Conservation (phyloP, 2,797 vertebrate species). For the Echeneis naucrates region DNA sequence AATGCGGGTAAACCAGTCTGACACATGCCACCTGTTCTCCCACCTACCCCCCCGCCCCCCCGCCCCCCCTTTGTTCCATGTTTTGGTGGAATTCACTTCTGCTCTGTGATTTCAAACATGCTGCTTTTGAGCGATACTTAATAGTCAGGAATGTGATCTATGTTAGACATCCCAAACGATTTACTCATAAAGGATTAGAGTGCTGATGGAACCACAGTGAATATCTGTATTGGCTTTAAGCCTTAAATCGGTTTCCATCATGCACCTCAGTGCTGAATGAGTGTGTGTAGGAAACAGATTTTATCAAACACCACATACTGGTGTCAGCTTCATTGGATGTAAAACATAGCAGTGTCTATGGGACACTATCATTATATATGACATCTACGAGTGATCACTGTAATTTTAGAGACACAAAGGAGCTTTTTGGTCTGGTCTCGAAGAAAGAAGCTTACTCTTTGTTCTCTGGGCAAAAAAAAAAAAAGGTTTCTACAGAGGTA, state of each 20-base stretch:
- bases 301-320: no score
- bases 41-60: slow-evolving; percentile 69
- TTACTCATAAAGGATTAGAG: not conserved
- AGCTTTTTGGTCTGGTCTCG: not conserved
- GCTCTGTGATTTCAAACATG: not conserved
- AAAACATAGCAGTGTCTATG: not conserved
- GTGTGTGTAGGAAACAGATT: not conserved
- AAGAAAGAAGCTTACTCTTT: not conserved
- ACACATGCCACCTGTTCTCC: slow-evolving; percentile 48
- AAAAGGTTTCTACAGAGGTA: not conserved
- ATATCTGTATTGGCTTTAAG: not conserved
- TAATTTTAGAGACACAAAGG: not conserved
- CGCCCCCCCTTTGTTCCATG: no score
- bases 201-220: not conserved
- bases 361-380: not conserved
- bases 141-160: not conserved
- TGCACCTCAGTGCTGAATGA: no score
- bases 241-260: not conserved
- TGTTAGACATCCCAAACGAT: not conserved
- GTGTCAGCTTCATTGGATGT: not conserved
- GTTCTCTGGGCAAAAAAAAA: no score
- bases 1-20: slow-evolving; percentile 75
- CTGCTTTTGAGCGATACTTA: not conserved
- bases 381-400: not conserved
- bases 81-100: slow-evolving; percentile 33